Base-by-base conservation (phyloP, 2,797 vertebrate species). In the Pangasius sanitwongsei region DNA sequence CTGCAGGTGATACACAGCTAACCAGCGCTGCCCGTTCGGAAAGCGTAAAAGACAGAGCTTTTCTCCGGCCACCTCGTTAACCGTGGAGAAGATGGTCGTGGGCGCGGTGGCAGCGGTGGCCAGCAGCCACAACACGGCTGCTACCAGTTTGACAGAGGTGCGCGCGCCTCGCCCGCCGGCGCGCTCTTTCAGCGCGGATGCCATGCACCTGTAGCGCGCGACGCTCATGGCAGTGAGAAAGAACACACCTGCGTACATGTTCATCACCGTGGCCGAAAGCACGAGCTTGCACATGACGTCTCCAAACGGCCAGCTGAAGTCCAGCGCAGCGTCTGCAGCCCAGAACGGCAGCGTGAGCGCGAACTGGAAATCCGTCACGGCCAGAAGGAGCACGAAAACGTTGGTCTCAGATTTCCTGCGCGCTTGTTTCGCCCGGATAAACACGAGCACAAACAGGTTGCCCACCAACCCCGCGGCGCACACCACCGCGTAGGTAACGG, bases 1-100 rank as follows among this genome's bases (percentile, higher is more conserved):
- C 88, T 97, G 96, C 6, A 97, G 93, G 92, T 97, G 96, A 75
- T 96, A 97, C n/a, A 96, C 87, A 0, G 96, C 96, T 5, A 97
- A 50, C 96, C 95, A 96, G 86, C 93, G 93, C 88, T 96, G 96
- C 0, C 96, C 96, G 2, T 94, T 94, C 0, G 96, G 96, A 48
- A 97, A 97, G 28, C 92, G 91, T 65, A 97, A 90, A 74, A 97
- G 85, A 72, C 96, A 97, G 2, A 97, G 94, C 34, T 95, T 95
- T 41, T 97, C 96, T 7, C 96, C 96, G 0, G 94, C 94, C 1
- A 97, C 95, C 70, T 92, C 94, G 53, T 88, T 95, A 28, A 96
- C 94, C 0, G 94, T 95, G 5, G 96, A 96, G 92, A 95, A 97
- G 48, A 97, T 93, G 1, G 95, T 86, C 0, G 96, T 96, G 0